A percentile compares a stretch with the other conserved stretches of the same genome.
Evolutionary conservation across 2,113 vertebrate genomes (phyloP).

Genomic region (Illadopsis cleaveri): DNA sequence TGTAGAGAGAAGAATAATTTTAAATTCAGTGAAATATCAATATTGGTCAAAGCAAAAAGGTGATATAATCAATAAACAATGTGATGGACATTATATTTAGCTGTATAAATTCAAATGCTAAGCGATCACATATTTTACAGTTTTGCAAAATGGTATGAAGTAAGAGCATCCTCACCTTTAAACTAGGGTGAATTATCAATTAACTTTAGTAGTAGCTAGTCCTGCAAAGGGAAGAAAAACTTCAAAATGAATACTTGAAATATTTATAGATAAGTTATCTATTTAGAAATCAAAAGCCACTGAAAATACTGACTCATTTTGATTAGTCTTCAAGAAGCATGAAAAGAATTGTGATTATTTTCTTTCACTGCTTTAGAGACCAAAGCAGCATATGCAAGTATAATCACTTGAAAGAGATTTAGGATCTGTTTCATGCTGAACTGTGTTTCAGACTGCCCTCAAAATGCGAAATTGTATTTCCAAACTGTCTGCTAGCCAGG

Average conservation of each 20-base stretch:
- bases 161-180: neutral
- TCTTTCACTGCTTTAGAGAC: neutral
- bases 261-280: neutral
- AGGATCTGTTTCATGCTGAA: neutral
- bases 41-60: neutral
- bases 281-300: neutral
- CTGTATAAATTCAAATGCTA: neutral
- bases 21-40: neutral
- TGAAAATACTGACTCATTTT: neutral
- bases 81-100: neutral
- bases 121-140: neutral
- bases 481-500: neutral
- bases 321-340: neutral
- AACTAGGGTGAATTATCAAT: neutral
- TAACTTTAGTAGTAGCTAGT: neutral
- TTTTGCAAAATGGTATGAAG: neutral
- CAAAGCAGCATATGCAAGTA: neutral
- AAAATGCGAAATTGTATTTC: neutral
- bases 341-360: constrained; percentile 1
- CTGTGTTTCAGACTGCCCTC: neutral
- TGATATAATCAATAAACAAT: neutral
- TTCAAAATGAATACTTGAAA: neutral
- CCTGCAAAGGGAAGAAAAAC: neutral
- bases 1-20: neutral
- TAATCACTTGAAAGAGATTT: constrained; percentile 4